Evolutionary conservation across 2,113 vertebrate genomes (phyloP).

Genomic region (Fregata magnificens): DNA sequence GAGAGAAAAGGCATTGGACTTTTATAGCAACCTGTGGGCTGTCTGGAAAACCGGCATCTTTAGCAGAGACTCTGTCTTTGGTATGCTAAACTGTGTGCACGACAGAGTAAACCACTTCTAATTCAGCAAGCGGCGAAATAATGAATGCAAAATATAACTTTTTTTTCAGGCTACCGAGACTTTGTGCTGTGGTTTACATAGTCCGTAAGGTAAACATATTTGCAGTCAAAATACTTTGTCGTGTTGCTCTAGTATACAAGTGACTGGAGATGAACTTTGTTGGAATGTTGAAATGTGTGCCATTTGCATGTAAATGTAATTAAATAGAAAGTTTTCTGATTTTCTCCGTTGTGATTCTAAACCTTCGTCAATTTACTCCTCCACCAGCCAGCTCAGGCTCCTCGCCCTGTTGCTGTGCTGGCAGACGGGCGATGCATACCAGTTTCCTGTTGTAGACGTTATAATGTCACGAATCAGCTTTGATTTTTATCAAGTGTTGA

Average conservation of each 20-base stretch:
- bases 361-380: not conserved
- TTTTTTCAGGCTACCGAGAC: conserved; percentile 3
- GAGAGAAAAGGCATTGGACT: not conserved
- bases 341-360: not conserved
- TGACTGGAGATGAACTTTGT: not conserved
- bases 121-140: not conserved
- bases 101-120: not conserved
- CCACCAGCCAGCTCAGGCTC: not conserved
- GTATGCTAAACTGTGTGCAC: not conserved
- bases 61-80: not conserved
- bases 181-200: not conserved
- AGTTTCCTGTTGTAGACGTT: conserved; percentile 4
- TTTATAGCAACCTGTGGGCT: conserved; percentile 20
- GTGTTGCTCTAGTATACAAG: not conserved
- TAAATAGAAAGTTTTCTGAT: not conserved
- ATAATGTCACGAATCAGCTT: not conserved
- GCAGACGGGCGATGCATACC: not conserved
- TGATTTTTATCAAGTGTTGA: conserved; percentile 16
- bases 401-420: not conserved
- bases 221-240: conserved; percentile 7
- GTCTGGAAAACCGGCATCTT: not conserved
- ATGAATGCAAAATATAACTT: not conserved
- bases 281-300: not conserved
- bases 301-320: not conserved
- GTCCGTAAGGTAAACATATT: not conserved